phyloP scores from a whole-genome alignment of 2,797 vertebrate species.

The Anabas testudineus region DNA sequence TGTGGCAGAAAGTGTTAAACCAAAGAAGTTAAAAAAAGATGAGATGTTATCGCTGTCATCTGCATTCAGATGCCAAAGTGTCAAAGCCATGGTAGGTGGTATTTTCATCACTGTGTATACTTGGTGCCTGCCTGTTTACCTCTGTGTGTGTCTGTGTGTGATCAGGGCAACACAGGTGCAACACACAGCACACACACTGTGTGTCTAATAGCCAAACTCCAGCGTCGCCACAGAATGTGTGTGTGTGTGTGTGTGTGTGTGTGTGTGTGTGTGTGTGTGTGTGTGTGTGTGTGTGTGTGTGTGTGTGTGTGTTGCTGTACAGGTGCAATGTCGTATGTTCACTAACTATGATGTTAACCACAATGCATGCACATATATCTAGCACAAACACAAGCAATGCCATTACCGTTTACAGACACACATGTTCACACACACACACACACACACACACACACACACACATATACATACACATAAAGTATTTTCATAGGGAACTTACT shows the following conservation, averaged over 20 bases:
- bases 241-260: conserved; percentile 34
- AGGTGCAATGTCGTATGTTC: conserved; percentile 76
- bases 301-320: conserved; percentile 53
- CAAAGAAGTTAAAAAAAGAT: conserved; percentile 74
- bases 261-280: conserved; percentile 30
- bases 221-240: conserved; percentile 39
- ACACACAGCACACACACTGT: conserved; percentile 25
- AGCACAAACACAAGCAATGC: conserved; percentile 72
- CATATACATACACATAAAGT: background rate
- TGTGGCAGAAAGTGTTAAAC: conserved; percentile 73
- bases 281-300: conserved; percentile 29
- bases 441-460: conserved; percentile 12
- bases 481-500: conserved; percentile 68
- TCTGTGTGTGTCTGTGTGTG: conserved; percentile 12
- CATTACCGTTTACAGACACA: conserved; percentile 45
- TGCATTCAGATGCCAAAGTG: conserved; percentile 65
- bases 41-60: conserved; percentile 72
- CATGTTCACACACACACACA: conserved; percentile 19
- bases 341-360: conserved; percentile 57
- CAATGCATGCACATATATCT: conserved; percentile 79
- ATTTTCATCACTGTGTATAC: conserved; percentile 10
- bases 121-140: conserved; percentile 22
- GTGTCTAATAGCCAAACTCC: conserved; percentile 64
- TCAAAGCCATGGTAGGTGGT: conserved; percentile 39
- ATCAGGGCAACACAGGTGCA: conserved; percentile 68